A percentile compares a stretch with the other conserved stretches of the same genome.
phyloP scores from a whole-genome alignment of 2,113 vertebrate genomes.

The Drymodes brunneopygia region DNA sequence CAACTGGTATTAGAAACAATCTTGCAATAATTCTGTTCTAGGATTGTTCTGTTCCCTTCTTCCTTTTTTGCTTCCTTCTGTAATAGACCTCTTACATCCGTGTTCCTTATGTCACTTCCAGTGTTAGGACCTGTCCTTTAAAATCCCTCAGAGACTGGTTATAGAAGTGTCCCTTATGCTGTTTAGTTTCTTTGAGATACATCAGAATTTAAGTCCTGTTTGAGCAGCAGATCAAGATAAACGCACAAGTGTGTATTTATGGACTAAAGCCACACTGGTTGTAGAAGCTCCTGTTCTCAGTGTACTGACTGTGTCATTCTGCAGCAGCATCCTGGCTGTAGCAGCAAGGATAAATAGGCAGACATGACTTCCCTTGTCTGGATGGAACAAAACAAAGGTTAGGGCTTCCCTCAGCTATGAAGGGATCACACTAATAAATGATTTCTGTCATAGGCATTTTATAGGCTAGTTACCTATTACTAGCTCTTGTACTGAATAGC shows the following conservation, averaged over 20 bases:
- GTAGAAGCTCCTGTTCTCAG: not conserved
- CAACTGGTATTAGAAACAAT: not conserved
- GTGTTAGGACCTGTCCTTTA: not conserved
- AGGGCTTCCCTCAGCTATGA: not conserved
- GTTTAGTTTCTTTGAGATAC: not conserved
- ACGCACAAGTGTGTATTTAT: accelerated
- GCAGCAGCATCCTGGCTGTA: not conserved
- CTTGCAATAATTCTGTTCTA: not conserved
- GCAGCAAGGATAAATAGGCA: not conserved
- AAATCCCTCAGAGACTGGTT: not conserved
- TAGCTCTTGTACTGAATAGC: not conserved
- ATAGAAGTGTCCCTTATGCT: not conserved
- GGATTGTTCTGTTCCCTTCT: not conserved
- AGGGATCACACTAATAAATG: not conserved
- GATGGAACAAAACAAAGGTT: not conserved
- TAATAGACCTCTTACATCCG: not conserved
- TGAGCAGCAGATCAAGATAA: not conserved
- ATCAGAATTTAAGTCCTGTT: not conserved
- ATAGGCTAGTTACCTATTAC: not conserved
- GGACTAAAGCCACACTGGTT: not conserved
- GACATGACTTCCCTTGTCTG: not conserved
- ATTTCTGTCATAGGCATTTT: not conserved
- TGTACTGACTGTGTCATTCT: too few species aligned
- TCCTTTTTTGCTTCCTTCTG: not conserved
- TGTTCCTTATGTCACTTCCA: not conserved